These are phyloP conservation scores for Leucoraja ocellata DNA, from an alignment of 2,797 vertebrate species.

Conservation along the genomic window DNA sequence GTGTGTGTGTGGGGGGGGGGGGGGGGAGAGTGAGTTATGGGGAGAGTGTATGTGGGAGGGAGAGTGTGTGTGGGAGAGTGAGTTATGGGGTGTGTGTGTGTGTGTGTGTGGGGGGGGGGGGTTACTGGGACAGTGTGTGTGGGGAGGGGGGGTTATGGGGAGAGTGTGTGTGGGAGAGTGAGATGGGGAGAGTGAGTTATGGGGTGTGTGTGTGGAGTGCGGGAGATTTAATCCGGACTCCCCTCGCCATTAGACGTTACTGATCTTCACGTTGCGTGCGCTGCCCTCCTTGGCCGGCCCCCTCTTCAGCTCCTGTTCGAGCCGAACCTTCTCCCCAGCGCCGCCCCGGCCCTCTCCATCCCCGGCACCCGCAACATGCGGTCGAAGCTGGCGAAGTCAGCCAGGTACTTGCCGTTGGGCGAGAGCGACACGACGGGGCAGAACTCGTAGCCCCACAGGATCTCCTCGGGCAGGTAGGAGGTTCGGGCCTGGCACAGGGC, in stretches of 20 bases:
- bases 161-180: no score
- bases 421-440: slow-evolving; percentile 85
- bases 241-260: slow-evolving; percentile 70
- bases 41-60: no score
- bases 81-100: no score
- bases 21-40: no score
- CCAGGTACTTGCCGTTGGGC: slow-evolving; percentile 83
- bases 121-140: no score
- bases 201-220: no score
- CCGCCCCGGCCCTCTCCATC: slow-evolving; percentile 46
- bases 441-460: slow-evolving; percentile 96
- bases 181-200: no score
- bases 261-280: slow-evolving; percentile 77
- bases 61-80: no score
- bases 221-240: no score
- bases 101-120: no score
- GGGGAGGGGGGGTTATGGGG: no score
- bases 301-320: slow-evolving; percentile 72
- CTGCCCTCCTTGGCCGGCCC: slow-evolving; percentile 62
- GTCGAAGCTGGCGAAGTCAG: slow-evolving; percentile 91
- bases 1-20: no score
- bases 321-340: slow-evolving; percentile 69
- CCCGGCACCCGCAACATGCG: slow-evolving; percentile 75
- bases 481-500: slow-evolving; percentile 93
- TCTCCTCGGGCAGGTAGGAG: slow-evolving; percentile 92